A percentile compares a stretch with the other conserved stretches of the same genome.
These are phyloP conservation scores for Cantharis nigra DNA, from an alignment of 2,888 invertebrate genomes.

Conservation along the genomic window DNA sequence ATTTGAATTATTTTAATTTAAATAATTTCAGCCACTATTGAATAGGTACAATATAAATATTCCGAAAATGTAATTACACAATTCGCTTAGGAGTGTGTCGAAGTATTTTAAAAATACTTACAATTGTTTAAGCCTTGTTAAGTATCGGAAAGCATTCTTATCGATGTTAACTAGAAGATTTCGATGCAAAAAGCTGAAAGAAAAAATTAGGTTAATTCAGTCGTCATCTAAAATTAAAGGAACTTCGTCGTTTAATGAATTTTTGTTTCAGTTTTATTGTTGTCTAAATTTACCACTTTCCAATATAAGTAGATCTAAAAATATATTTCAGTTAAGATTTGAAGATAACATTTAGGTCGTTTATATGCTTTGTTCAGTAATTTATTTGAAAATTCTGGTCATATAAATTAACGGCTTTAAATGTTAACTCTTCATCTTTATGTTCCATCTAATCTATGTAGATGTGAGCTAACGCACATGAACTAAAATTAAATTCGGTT, in stretches of 20 bases:
- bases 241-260: not conserved
- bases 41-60: not conserved
- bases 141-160: slow-evolving; percentile 8
- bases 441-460: not conserved
- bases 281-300: not conserved
- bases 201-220: not conserved
- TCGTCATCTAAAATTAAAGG: not conserved
- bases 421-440: not conserved
- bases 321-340: not conserved
- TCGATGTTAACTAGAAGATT: slow-evolving; percentile 13
- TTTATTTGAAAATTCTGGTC: not conserved
- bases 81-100: not conserved
- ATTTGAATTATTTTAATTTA: not conserved
- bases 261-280: not conserved
- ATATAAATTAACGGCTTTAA: not conserved
- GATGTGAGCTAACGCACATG: not conserved
- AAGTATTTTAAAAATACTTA: slow-evolving; percentile 6
- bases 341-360: not conserved
- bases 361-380: not conserved
- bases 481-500: not conserved
- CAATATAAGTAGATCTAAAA: not conserved
- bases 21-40: not conserved
- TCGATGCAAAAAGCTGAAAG: slow-evolving; percentile 10
- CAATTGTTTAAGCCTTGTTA: slow-evolving; percentile 12
- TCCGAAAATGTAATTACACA: not conserved